phyloP scores from a whole-genome alignment of 2,113 vertebrate genomes.

The Sardina pilchardus region DNA sequence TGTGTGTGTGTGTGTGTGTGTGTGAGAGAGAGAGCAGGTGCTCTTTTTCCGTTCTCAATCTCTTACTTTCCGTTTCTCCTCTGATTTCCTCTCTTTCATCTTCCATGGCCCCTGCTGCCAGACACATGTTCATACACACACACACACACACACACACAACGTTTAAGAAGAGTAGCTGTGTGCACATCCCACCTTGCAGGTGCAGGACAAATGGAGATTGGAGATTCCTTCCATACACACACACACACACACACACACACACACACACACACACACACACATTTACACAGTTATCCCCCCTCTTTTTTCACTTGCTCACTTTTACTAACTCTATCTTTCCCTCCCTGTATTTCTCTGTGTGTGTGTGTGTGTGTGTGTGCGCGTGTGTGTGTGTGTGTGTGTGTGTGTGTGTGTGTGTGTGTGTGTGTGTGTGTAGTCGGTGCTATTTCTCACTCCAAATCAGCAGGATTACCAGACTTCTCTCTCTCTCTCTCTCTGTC shows the following conservation, averaged over 20 bases:
- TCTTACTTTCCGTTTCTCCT: not conserved
- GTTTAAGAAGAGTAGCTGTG: too few species aligned
- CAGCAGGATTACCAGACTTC: not conserved
- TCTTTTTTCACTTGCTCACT: not conserved
- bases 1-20: not conserved
- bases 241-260: too few species aligned
- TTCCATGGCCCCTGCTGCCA: not conserved
- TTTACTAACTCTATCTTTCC: not conserved
- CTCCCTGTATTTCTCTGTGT: not conserved
- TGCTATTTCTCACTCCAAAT: not conserved
- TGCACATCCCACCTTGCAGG: too few species aligned
- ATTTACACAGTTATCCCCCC: not conserved
- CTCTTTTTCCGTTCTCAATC: not conserved
- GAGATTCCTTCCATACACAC: too few species aligned
- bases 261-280: too few species aligned
- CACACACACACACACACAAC: too few species aligned
- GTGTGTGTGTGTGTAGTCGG: not conserved
- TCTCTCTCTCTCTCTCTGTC: slow-evolving; percentile 4
- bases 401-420: not conserved
- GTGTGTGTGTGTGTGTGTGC: not conserved
- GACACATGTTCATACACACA: not conserved
- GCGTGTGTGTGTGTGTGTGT: too few species aligned
- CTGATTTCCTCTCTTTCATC: not conserved
- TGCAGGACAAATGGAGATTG: too few species aligned
- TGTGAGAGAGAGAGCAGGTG: not conserved